Evolutionary conservation across 1,140 invertebrate genomes (phyloP), one percentile per base, ranked within the genome.

Genomic region (Gonioctena quinquepunctata): DNA sequence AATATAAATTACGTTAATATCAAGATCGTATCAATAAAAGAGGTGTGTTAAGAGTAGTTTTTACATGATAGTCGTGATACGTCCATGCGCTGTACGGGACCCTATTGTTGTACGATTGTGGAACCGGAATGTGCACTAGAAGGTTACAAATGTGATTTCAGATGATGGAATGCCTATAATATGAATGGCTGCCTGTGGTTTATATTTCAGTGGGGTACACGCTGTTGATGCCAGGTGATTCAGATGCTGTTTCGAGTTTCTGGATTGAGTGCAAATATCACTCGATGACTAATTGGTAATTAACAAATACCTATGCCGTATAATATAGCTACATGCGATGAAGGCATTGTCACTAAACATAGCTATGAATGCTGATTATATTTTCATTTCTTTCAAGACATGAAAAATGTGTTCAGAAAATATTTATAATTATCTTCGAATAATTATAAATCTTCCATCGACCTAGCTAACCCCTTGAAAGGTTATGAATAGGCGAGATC

Each of bases 111-210:
- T 59, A 25, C 23, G 21, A 59, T 68, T 79, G 73, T 72, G 77
- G 75, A 77, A 77, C 69, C 68, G 73, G 75, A 77, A 74, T 79
- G 70, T 71, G 75, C 69, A 72, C 66, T 65, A 66, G 77, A 77
- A 70, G 71, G 76, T 75, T 76, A 79, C 76, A 77, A 78, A 77
- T 77, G 74, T 70, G 70, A 76, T 77, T 79, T 74, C 33, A 69
- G 75, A 76, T 79, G 76, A 79, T 79, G 76, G 71, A 79, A 77
- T 76, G 77, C 63, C 63, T 52, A 26, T 66, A 66, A 11, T 66
- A 66, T 66, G 63, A 54, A 66, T 66, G 16, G 50, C 63, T 66
- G 49, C 50, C 21, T 54, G 63, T 18, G 33, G 42, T 54, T 49
- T 66, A 66, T 66, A 66, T 66, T 66, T 66, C 50, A 54, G 23